A percentile compares a stretch with the other conserved stretches of the same genome.
These are phyloP conservation scores for Orthosia incerta DNA, from an alignment of 2,888 invertebrate genomes.

Conservation along the genomic window DNA sequence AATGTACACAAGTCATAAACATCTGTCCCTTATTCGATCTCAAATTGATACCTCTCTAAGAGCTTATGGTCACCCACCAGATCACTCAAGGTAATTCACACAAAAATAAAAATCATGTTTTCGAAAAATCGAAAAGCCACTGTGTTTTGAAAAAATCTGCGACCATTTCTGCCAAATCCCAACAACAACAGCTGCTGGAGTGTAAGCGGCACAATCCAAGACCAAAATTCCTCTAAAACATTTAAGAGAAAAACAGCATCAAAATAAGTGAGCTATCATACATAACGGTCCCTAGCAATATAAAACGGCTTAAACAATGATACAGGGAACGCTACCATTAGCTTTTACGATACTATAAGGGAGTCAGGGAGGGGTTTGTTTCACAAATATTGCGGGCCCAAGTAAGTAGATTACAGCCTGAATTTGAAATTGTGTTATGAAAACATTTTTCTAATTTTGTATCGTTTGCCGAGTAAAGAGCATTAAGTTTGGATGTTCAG, in stretches of 20 bases:
- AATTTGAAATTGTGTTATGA: constrained; percentile 61
- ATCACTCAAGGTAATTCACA: neutral
- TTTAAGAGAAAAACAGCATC: constrained; percentile 51
- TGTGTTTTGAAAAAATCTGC: neutral
- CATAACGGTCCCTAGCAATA: constrained; percentile 67
- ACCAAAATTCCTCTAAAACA: constrained; percentile 23
- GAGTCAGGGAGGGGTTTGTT: constrained; percentile 66
- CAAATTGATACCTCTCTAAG: no score
- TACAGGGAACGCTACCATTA: constrained; percentile 76
- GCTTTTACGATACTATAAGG: constrained; percentile 78
- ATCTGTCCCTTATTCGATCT: no score
- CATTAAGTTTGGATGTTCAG: constrained; percentile 27
- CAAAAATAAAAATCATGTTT: neutral
- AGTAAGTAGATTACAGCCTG: constrained; percentile 61
- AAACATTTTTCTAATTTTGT: constrained; percentile 63
- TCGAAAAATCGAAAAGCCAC: neutral
- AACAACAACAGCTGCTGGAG: constrained; percentile 2
- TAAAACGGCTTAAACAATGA: constrained; percentile 77
- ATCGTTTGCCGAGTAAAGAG: constrained; percentile 47
- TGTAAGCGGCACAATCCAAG: neutral
- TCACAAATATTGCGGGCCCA: constrained; percentile 67
- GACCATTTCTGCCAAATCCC: neutral
- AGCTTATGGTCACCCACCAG: no score
- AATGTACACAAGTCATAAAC: no score
- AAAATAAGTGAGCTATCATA: constrained; percentile 64